phyloP scores from a whole-genome alignment of 2,113 vertebrate species.

The Melanerpes formicivorus region DNA sequence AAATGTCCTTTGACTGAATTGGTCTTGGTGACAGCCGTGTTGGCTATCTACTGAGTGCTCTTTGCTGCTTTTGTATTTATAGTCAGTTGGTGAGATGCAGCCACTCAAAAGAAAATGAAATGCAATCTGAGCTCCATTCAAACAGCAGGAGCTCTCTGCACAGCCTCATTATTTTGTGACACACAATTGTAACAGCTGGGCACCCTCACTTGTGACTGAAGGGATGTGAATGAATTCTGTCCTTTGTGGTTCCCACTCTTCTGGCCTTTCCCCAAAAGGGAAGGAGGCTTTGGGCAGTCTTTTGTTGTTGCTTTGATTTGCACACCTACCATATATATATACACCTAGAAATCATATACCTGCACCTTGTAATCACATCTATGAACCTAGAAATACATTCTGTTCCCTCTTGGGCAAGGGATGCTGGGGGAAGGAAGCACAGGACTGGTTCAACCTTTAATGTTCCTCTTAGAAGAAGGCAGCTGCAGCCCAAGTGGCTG shows the following conservation, averaged over 20 bases:
- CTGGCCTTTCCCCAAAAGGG: background rate
- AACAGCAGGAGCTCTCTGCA: background rate
- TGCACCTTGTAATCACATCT: too few species aligned
- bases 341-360: too few species aligned
- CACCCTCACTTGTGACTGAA: background rate
- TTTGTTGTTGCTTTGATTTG: background rate
- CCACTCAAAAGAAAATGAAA: background rate
- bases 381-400: background rate
- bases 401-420: accelerated
- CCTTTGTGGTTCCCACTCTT: background rate
- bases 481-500: background rate
- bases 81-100: background rate
- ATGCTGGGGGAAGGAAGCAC: background rate
- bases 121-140: background rate
- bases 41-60: background rate
- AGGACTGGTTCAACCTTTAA: accelerated
- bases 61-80: background rate
- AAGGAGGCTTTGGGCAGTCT: background rate
- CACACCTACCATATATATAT: too few species aligned
- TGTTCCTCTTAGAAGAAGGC: background rate
- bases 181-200: background rate
- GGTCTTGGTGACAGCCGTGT: background rate
- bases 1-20: background rate
- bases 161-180: background rate
- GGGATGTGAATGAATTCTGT: background rate